A percentile compares a stretch with the other conserved stretches of the same genome.
Conservation (phyloP, 2,113 vertebrate species). For the Oophaga pumilio region DNA sequence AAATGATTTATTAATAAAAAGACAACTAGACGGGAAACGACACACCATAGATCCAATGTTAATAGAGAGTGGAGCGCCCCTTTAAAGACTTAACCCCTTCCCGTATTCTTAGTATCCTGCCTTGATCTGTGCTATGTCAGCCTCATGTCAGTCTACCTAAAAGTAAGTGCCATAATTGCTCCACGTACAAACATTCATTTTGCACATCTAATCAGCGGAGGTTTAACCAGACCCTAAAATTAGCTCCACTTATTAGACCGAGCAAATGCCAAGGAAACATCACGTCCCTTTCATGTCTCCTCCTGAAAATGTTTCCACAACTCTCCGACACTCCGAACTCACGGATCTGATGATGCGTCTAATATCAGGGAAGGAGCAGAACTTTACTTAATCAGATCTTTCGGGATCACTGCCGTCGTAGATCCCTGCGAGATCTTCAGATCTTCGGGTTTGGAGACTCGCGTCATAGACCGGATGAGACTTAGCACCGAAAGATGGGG, state of each 20-base stretch:
- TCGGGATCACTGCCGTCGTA: too few relatives aligned
- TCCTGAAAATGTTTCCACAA: neutral
- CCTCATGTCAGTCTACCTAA: neutral
- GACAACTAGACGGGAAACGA: neutral
- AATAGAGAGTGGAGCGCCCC: neutral
- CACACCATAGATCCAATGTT: neutral
- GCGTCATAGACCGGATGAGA: too few relatives aligned
- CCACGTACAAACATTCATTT: slow-evolving; percentile 14
- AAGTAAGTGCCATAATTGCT: slow-evolving; percentile 20
- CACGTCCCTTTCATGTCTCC: neutral
- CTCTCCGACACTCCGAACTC: neutral
- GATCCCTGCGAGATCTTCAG: too few relatives aligned
- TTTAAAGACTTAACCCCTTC: neutral
- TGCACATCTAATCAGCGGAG: neutral
- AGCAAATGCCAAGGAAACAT: neutral
- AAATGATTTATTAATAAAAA: neutral
- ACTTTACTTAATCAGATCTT: too few relatives aligned
- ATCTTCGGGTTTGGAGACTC: too few relatives aligned
- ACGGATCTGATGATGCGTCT: neutral
- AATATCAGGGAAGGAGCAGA: neutral
- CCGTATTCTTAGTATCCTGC: neutral
- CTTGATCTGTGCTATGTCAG: neutral
- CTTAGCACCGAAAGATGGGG: too few relatives aligned
- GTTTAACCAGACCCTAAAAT: slow-evolving; percentile 22
- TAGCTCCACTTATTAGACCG: neutral